phyloP scores from a whole-genome alignment of 1,140 invertebrate species.

The Pseudomyrmex dendroicus region DNA sequence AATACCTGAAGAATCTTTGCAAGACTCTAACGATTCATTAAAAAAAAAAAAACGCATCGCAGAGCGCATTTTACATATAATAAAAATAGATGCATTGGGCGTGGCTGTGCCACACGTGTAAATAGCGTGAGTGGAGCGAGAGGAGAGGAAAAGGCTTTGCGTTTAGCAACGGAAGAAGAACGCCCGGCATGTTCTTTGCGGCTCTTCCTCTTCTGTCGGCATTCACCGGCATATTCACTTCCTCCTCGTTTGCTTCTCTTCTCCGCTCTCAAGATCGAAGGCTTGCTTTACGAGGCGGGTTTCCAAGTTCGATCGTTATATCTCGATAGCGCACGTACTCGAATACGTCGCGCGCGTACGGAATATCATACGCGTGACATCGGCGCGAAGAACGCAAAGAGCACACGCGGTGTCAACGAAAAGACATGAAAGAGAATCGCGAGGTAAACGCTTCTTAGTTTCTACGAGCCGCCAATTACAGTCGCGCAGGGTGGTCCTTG shows the following conservation, averaged over 20 bases:
- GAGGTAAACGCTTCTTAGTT: slow-evolving; percentile 16
- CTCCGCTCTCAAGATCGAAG: slow-evolving; percentile 40
- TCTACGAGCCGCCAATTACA: slow-evolving; percentile 25
- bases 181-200: slow-evolving; percentile 6
- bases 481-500: slow-evolving; percentile 41
- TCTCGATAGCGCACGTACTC: slow-evolving; percentile 26
- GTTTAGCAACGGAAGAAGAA: slow-evolving; percentile 19
- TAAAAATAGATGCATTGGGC: slow-evolving; percentile 15
- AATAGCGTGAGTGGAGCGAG: not conserved
- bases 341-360: slow-evolving; percentile 7
- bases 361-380: slow-evolving; percentile 54
- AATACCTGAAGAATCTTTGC: no score
- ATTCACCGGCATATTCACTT: slow-evolving; percentile 18
- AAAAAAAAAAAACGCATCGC: no score
- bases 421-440: slow-evolving; percentile 23
- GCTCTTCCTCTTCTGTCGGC: slow-evolving; percentile 27
- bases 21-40: no score
- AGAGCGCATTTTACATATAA: no score
- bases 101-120: not conserved
- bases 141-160: slow-evolving; percentile 12
- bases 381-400: not conserved
- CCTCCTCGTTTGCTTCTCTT: slow-evolving; percentile 22
- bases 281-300: slow-evolving; percentile 42
- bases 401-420: slow-evolving; percentile 33
- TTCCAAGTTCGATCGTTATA: slow-evolving; percentile 43